Evolutionary conservation across 2,113 vertebrate genomes (phyloP).

Genomic region (Trinectes maculatus): DNA sequence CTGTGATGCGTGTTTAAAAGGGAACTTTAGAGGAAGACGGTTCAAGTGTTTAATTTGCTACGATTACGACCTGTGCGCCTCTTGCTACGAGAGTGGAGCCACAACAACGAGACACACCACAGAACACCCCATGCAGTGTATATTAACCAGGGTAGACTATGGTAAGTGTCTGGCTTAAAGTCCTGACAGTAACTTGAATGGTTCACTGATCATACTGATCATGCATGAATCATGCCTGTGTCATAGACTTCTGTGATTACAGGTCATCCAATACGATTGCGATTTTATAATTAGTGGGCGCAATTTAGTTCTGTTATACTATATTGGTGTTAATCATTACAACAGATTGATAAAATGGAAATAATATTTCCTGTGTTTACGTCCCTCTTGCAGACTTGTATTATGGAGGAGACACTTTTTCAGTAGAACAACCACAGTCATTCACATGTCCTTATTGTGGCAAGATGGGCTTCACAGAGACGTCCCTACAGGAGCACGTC

Average conservation of each 20-base stretch:
- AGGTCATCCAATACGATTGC: not conserved
- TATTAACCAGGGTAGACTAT: conserved; percentile 99
- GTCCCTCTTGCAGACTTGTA: conserved; percentile 90
- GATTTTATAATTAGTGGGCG: not conserved
- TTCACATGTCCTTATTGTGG: conserved; percentile 99
- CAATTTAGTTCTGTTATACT: not conserved
- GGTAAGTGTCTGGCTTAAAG: conserved; percentile 82
- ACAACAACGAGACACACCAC: conserved; percentile 97
- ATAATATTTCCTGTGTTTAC: not conserved
- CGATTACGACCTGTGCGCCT: conserved; percentile 98
- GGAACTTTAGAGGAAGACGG: conserved; percentile 96
- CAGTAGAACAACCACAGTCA: conserved; percentile 98
- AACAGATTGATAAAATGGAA: not conserved
- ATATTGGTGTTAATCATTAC: not conserved
- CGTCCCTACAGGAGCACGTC: conserved; percentile 98
- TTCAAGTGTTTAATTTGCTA: conserved; percentile 99
- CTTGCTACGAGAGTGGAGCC: conserved; percentile 99
- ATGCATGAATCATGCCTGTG: not conserved
- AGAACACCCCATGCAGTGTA: conserved; percentile 99
- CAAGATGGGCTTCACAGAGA: conserved; percentile 98
- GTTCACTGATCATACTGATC: conserved; percentile 1
- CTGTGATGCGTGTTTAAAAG: conserved; percentile 99
- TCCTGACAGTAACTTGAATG: not conserved
- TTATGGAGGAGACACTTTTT: conserved; percentile 99
- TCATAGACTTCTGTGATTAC: not conserved